Evolutionary conservation across 2,113 vertebrate species (phyloP).

Genomic region (Sterrhoptilus dennistouni): DNA sequence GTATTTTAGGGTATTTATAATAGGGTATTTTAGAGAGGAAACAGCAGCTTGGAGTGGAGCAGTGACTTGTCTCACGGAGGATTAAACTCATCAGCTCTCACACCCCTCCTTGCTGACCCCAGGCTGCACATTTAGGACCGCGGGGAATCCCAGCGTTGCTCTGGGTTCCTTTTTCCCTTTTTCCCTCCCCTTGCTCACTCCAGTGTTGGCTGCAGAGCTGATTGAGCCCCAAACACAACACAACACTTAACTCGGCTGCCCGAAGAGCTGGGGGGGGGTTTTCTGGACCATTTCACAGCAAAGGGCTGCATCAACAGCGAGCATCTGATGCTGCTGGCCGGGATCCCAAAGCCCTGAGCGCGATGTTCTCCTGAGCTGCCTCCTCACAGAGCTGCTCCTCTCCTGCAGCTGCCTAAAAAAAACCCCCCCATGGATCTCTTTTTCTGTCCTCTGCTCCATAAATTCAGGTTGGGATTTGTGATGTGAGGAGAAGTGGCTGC

Average conservation of each 20-base stretch:
- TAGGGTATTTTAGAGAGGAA: not conserved
- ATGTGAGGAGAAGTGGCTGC: fast-evolving
- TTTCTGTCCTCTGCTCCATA: not conserved
- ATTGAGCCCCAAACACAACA: not conserved
- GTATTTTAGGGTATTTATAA: no score
- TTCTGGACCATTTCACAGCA: slow-evolving; percentile 64
- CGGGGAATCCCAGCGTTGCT: not conserved
- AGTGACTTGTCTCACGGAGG: not conserved
- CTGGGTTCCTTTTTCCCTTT: not conserved
- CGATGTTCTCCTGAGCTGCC: not conserved
- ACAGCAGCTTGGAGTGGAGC: not conserved
- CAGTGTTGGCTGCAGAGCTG: not conserved
- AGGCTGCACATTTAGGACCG: not conserved
- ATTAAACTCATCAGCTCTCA: not conserved
- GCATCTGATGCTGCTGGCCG: slow-evolving; percentile 21
- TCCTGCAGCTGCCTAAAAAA: not conserved
- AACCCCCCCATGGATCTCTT: not conserved
- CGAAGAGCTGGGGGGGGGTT: not conserved
- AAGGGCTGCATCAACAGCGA: slow-evolving; percentile 7
- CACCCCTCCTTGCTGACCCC: not conserved
- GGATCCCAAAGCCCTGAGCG: not conserved
- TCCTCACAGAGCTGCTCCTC: not conserved
- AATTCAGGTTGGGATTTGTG: not conserved
- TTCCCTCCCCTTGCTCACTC: not conserved
- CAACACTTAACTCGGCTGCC: not conserved